Base-by-base conservation (phyloP, 2,797 vertebrate genomes). In the Acanthurus lineatus region DNA sequence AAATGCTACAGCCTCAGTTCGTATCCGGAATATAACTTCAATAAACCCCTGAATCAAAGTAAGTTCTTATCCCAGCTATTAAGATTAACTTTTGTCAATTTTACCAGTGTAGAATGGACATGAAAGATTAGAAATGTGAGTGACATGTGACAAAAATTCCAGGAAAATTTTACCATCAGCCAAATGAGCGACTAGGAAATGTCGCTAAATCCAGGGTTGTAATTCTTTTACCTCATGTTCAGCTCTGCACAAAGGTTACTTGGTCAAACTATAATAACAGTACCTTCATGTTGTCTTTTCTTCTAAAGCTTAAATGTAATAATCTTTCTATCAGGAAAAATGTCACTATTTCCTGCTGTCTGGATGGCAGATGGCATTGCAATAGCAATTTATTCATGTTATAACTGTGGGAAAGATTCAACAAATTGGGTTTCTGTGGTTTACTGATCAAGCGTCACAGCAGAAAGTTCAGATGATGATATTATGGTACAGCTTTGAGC, bases 281-380 rank as follows among this genome's bases (percentile, higher is more conserved):
- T 35, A 28, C 45, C 61, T 20, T 56, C 45, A 45, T 63, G 53
- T 74, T n/a, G 44, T 62, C 61, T 49, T 58, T 49, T 58, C 73
- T 38, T 60, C 56, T 22, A n/a, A 60, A 66, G 74, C 77, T 79
- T 73, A 84, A 66, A 69, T 0, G 2, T 47, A 73, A 76, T 80
- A 71, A 76, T 75, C 53, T 72, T 70, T 79, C 54, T 66, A 19
- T 80, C n/a, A 64, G 66, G 56, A 79, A 82, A 75, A 69, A 81
- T 79, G 19, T 44, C 32, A 45, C 57, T 58, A 14, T 59, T 52
- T 44, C 38, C 59, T 44, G 45, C 51, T 68, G 70, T 70, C 71
- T 79, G 77, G 59, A 25, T 47, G 68, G 82, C 73, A 83, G 84
- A 82, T 82, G 84, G 84, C 53, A 32, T 4, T 44, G 71, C 44